These are phyloP conservation scores for Dendrocopos noguchii DNA, from an alignment of 2,113 vertebrate species.

Conservation along the genomic window DNA sequence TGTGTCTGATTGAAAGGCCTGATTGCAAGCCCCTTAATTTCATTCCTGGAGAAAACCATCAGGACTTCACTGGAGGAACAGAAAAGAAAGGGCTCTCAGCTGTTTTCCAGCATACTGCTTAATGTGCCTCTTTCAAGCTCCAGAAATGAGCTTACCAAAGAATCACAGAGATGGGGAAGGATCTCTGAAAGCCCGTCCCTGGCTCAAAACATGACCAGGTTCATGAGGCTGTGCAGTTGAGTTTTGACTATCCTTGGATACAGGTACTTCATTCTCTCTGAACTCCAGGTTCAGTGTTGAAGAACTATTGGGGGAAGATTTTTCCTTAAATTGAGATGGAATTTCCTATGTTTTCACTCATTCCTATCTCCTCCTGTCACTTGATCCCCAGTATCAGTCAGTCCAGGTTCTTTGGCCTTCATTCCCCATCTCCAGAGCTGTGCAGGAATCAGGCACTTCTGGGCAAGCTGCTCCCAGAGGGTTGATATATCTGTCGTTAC, in stretches of 20 bases:
- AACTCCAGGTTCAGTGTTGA: neutral
- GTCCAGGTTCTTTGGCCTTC: neutral
- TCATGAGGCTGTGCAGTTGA: neutral
- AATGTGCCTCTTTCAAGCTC: neutral
- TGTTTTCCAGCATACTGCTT: neutral
- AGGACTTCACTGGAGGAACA: neutral
- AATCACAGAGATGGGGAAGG: neutral
- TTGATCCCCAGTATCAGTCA: neutral
- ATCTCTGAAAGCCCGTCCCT: neutral
- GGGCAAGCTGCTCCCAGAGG: neutral
- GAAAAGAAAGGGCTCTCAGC: fast-evolving
- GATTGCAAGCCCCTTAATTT: neutral
- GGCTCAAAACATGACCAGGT: neutral
- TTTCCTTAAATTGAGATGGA: neutral
- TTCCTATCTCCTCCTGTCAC: neutral
- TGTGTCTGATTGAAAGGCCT: neutral
- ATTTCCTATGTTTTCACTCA: neutral
- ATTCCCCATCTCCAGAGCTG: neutral
- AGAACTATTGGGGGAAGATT: neutral
- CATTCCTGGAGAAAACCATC: neutral
- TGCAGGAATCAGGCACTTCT: neutral
- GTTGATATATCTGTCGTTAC: neutral
- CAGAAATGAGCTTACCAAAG: neutral
- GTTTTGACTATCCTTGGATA: neutral
- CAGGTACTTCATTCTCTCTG: neutral